Evolutionary conservation across 2,113 vertebrate species (phyloP).

Genomic region (Sinosuthora webbiana): DNA sequence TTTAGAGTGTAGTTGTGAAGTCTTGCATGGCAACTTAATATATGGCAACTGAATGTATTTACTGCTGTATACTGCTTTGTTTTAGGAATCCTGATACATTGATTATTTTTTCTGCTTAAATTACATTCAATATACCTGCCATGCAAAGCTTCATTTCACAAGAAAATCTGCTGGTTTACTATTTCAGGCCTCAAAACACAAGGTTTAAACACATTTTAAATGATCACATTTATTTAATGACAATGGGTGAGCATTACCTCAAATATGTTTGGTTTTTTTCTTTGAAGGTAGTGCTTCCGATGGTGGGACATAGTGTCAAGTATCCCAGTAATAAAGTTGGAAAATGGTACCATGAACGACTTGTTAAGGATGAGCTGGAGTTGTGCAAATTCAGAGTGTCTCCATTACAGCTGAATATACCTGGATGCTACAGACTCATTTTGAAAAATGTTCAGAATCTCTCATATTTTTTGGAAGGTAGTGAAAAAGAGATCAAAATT

Average conservation of each 20-base stretch:
- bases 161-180: neutral
- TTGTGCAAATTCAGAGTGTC: slow-evolving; percentile 82
- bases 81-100: neutral
- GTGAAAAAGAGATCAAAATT: neutral
- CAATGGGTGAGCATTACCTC: neutral
- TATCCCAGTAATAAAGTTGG: slow-evolving; percentile 86
- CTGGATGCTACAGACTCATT: slow-evolving; percentile 90
- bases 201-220: neutral
- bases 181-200: neutral
- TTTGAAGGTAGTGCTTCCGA: slow-evolving; percentile 88
- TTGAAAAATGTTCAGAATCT: slow-evolving; percentile 83
- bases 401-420: slow-evolving; percentile 86
- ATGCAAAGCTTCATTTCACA: neutral
- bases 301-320: slow-evolving; percentile 87
- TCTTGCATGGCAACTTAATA: neutral
- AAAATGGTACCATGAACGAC: slow-evolving; percentile 80
- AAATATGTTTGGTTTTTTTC: neutral
- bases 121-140: neutral
- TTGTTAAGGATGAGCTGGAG: slow-evolving; percentile 77
- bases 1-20: neutral
- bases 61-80: neutral
- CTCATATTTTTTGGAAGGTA: slow-evolving; percentile 69
- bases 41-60: neutral
- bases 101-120: neutral
- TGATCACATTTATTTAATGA: neutral